A percentile compares a stretch with the other conserved stretches of the same genome.
Evolutionary conservation across 2,888 invertebrate genomes (phyloP).

Genomic region (Drosophila phalerata): DNA sequence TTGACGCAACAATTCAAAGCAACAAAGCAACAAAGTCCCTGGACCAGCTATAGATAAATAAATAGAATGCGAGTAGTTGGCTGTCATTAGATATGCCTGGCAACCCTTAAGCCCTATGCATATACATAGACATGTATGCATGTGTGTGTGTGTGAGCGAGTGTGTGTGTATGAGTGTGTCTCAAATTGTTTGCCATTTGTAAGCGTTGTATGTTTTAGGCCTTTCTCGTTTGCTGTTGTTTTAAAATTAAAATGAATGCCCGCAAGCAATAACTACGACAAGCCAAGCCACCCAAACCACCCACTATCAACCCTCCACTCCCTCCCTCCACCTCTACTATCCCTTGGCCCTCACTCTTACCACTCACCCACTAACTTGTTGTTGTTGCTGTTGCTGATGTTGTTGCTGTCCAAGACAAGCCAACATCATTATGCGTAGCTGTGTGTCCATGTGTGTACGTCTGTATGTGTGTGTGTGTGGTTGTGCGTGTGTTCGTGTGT

Average conservation of each 20-base stretch:
- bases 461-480: slow-evolving; percentile 19
- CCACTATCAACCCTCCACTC: slow-evolving; percentile 5
- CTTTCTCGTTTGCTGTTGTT: slow-evolving; percentile 75
- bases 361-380: slow-evolving; percentile 15
- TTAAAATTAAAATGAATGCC: slow-evolving; percentile 81
- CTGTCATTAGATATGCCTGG: slow-evolving; percentile 64
- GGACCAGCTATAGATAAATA: slow-evolving; percentile 28
- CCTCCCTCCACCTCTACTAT: neutral
- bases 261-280: slow-evolving; percentile 82
- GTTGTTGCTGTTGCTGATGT: slow-evolving; percentile 16
- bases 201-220: slow-evolving; percentile 79
- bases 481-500: slow-evolving; percentile 12
- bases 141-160: slow-evolving; percentile 14
- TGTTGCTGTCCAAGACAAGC: slow-evolving; percentile 78
- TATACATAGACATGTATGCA: slow-evolving; percentile 7
- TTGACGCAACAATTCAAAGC: slow-evolving; percentile 23
- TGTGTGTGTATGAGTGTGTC: slow-evolving; percentile 39
- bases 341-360: slow-evolving; percentile 18
- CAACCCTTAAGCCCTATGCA: slow-evolving; percentile 67
- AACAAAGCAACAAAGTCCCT: too few relatives aligned
- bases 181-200: slow-evolving; percentile 82
- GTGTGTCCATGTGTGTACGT: slow-evolving; percentile 59
- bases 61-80: slow-evolving; percentile 54
- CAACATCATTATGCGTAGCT: slow-evolving; percentile 80
- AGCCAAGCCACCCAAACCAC: slow-evolving; percentile 47